These are phyloP conservation scores for Cryptoprocta ferox DNA, from an alignment of 2,797 vertebrate genomes.

Conservation along the genomic window DNA sequence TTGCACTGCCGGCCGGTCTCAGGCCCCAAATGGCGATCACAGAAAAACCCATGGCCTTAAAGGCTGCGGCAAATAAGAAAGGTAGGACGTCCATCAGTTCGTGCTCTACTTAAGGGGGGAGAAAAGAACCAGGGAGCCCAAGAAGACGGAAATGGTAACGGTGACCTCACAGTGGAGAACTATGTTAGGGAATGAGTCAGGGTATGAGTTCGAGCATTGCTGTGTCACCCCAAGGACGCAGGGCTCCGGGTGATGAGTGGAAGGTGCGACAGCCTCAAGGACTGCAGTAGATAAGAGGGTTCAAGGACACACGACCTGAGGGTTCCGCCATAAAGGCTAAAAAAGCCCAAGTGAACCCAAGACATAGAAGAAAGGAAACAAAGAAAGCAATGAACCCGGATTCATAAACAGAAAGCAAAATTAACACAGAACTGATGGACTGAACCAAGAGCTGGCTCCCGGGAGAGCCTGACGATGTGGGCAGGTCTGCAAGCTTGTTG, in stretches of 20 bases:
- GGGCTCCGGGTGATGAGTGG: accelerated
- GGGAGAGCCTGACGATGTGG: accelerated
- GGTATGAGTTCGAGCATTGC: accelerated
- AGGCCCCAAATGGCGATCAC: background rate
- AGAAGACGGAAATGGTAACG: background rate
- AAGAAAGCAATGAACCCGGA: accelerated
- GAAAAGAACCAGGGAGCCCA: background rate
- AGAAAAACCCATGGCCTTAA: no score
- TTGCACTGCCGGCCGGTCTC: accelerated
- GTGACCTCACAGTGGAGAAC: background rate
- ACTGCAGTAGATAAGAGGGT: accelerated
- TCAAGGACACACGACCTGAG: no score
- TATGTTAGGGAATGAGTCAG: background rate
- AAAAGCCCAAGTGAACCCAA: background rate
- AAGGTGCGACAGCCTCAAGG: accelerated
- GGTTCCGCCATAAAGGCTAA: accelerated
- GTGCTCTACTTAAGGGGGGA: accelerated
- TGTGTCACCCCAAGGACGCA: accelerated
- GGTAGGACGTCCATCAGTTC: accelerated
- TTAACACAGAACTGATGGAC: accelerated
- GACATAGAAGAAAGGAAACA: no score
- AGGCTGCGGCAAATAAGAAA: accelerated
- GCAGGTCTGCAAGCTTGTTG: accelerated
- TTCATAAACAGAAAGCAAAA: background rate
- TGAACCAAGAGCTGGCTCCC: no score